Base-by-base conservation (phyloP, 2,797 vertebrate species). In the Neopelma chrysocephalum region DNA sequence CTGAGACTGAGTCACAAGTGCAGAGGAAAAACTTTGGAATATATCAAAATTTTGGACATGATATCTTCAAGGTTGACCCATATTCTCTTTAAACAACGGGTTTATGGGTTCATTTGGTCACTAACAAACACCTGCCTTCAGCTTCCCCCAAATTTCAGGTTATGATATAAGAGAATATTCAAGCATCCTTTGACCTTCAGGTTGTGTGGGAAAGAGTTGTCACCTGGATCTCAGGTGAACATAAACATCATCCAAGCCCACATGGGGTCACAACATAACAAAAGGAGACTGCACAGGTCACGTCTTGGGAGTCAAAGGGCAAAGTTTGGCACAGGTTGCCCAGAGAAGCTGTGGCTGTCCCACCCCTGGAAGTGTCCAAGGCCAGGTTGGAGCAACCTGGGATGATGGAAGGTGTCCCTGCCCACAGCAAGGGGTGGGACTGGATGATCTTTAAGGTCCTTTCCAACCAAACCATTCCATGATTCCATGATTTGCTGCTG, bases 321-420 rank as follows among this genome's bases (percentile, higher is more conserved):
- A 4, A 4, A 22, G 14, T 4, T 5, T 36, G 56, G 22, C 26
- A 70, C 3, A 17, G 14, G 4, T 0, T 45, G 6, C 0, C 17
- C n/a, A 47, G 40, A 48, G 34, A 0, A 66, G 8, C 15, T 48
- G 81, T 13, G 22, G 12, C 31, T 72, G 15, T 3, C 11, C 22
- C 40, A 12, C 6, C 8, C 27, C 43, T 84, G 66, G 47, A 0
- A 60, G 9, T 17, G 40, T 1, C 40, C 53, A 15, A 53, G 51
- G n/a, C 18, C 38, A 60, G 18, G 45, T 0, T 72, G 60, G 60
- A 79, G 3, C 47, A 27, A 0, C 6, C 40, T 54, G 34, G 31
- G 12, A 12, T 0, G 7, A 15, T 27, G 31, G 31, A 0, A 90
- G 6, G 1, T 58, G 47, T 42, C 40, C 45, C 51, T 40, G 15